These are phyloP conservation scores for Eubasilissa splendida DNA, from an alignment of 2,888 invertebrate genomes.

Conservation along the genomic window DNA sequence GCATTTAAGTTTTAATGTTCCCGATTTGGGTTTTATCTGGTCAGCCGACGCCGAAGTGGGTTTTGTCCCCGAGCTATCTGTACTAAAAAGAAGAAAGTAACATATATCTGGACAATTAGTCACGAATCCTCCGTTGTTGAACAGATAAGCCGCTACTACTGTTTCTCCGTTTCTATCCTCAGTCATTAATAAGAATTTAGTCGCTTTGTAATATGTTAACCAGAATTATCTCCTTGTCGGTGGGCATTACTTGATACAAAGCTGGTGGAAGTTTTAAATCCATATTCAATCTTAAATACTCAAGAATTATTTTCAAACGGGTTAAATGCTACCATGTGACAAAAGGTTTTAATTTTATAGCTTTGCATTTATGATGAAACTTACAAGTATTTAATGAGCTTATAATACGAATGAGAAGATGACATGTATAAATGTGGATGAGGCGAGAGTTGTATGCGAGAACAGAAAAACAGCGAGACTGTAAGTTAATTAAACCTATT, in stretches of 20 bases:
- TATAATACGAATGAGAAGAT: no score
- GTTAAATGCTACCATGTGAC: no score
- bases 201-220: slow-evolving; percentile 39
- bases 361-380: no score
- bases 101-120: slow-evolving; percentile 55
- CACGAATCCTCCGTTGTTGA: slow-evolving; percentile 51
- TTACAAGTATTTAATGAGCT: no score
- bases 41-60: slow-evolving; percentile 21
- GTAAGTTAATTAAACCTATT: no score
- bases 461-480: no score
- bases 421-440: no score
- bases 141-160: slow-evolving; percentile 35
- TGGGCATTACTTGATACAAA: slow-evolving; percentile 17
- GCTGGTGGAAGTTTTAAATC: background rate
- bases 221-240: slow-evolving; percentile 41
- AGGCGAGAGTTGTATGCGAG: no score
- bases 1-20: slow-evolving; percentile 1
- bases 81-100: slow-evolving; percentile 50
- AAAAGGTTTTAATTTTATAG: no score
- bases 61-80: slow-evolving; percentile 4
- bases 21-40: slow-evolving; percentile 20
- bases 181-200: slow-evolving; percentile 38
- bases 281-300: no score
- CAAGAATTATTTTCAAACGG: no score
- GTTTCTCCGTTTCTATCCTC: slow-evolving; percentile 18